A percentile compares a stretch with the other conserved stretches of the same genome.
Conservation (phyloP, 2,797 vertebrate species). For the Anas bernieri region DNA sequence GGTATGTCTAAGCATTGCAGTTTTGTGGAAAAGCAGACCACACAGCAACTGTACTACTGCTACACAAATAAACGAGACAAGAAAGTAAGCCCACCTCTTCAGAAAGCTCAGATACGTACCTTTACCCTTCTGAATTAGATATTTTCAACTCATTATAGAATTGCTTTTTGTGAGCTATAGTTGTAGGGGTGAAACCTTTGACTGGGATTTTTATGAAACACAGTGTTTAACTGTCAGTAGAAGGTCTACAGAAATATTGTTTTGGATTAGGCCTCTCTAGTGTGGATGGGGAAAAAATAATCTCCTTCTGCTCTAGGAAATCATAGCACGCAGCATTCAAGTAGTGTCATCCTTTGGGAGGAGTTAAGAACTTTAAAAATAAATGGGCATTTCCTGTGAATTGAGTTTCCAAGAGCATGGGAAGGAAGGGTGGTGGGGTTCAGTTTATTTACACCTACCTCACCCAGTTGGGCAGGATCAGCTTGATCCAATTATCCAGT, state of each 20-base stretch:
- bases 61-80: background rate
- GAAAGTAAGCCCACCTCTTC: background rate
- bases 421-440: background rate
- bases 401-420: background rate
- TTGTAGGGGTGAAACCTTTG: background rate
- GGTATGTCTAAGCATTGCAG: background rate
- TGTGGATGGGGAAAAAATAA: background rate
- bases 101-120: background rate
- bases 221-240: background rate
- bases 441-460: background rate
- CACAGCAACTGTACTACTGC: background rate
- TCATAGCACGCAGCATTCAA: fast-evolving
- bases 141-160: background rate
- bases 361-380: background rate
- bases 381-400: background rate
- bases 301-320: background rate
- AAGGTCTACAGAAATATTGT: background rate
- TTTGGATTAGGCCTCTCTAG: background rate
- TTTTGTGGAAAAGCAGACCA: background rate
- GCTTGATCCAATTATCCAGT: background rate
- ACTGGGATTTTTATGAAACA: background rate
- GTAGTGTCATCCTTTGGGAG: background rate
- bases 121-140: background rate
- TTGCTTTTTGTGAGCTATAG: background rate
- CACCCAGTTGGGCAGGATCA: background rate